Percentiles rank a stretch among this genome's conserved stretches.
Conservation (phyloP, 2,888 invertebrate genomes). For the Homarus gammarus region DNA sequence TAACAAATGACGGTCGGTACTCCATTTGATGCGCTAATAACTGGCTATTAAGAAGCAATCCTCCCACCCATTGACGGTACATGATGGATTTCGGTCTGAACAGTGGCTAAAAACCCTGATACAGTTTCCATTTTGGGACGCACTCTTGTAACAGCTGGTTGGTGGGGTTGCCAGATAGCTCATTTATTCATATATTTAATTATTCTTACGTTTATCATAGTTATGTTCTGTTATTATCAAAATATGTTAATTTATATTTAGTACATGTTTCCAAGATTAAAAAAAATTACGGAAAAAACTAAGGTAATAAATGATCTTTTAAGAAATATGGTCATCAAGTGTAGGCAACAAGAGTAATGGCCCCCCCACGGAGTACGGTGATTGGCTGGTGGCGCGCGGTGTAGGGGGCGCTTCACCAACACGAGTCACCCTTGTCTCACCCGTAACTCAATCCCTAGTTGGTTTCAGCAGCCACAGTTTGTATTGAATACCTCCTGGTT, state of each 20-base stretch:
- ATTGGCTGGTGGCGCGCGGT: conserved; percentile 12
- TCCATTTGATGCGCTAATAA: conserved; percentile 42
- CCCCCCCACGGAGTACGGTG: conserved; percentile 39
- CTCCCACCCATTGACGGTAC: conserved; percentile 26
- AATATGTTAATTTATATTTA: too few relatives aligned
- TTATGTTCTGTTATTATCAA: too few relatives aligned
- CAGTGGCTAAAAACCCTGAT: conserved; percentile 28
- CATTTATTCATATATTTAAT: conserved; percentile 1
- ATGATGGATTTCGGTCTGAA: conserved; percentile 29
- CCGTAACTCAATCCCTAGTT: too few relatives aligned
- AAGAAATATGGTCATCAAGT: too few relatives aligned
- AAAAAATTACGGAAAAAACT: too few relatives aligned
- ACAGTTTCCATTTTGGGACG: conserved; percentile 41
- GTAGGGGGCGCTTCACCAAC: background rate
- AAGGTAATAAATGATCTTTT: too few relatives aligned
- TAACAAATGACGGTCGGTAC: conserved; percentile 28
- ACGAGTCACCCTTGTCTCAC: too few relatives aligned
- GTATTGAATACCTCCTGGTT: too few relatives aligned
- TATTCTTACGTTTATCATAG: background rate
- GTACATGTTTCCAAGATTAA: too few relatives aligned
- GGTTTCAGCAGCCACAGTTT: too few relatives aligned
- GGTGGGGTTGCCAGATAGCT: background rate
- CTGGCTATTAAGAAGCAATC: conserved; percentile 22
- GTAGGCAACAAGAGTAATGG: background rate
- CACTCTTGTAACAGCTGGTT: conserved; percentile 24